These are phyloP conservation scores for Luidia sarsii DNA, from an alignment of 53 echinoderm and acorn worm genomes.

Conservation along the genomic window DNA sequence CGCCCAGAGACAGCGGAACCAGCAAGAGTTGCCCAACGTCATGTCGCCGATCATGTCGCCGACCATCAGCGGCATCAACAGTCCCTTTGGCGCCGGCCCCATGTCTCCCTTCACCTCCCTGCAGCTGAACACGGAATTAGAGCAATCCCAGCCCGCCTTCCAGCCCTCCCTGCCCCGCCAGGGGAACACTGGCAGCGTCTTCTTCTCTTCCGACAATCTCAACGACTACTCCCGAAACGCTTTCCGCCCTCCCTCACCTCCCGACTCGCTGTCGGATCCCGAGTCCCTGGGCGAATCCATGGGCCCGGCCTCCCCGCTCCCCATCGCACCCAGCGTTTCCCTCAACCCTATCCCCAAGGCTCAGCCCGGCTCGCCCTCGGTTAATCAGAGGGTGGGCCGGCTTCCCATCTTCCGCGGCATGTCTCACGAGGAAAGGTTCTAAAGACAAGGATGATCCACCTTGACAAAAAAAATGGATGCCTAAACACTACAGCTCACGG, in stretches of 20 bases:
- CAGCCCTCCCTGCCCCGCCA: conserved; percentile 41
- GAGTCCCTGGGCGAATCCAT: conserved; percentile 76
- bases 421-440: conserved; percentile 78
- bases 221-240: conserved; percentile 51
- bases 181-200: conserved; percentile 42
- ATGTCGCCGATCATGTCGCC: conserved; percentile 63
- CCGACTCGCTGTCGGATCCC: conserved; percentile 85
- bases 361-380: conserved; percentile 15
- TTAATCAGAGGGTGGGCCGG: conserved; percentile 59
- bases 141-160: conserved; percentile 53
- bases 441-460: conserved; percentile 35
- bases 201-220: conserved; percentile 46
- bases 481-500: conserved; percentile 42
- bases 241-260: conserved; percentile 82
- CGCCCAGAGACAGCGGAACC: conserved; percentile 39
- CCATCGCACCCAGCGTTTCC: conserved; percentile 7
- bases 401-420: conserved; percentile 97
- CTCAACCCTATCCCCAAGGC: neutral
- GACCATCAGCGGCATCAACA: conserved; percentile 69
- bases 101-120: conserved; percentile 78
- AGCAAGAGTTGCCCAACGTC: conserved; percentile 40
- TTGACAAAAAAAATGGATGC: conserved; percentile 48
- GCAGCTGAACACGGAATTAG: conserved; percentile 67
- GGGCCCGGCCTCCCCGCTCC: conserved; percentile 48
- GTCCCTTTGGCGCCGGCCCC: conserved; percentile 72